These are phyloP conservation scores for Oithona nana DNA, from an alignment of 2,888 invertebrate genomes.

Conservation along the genomic window DNA sequence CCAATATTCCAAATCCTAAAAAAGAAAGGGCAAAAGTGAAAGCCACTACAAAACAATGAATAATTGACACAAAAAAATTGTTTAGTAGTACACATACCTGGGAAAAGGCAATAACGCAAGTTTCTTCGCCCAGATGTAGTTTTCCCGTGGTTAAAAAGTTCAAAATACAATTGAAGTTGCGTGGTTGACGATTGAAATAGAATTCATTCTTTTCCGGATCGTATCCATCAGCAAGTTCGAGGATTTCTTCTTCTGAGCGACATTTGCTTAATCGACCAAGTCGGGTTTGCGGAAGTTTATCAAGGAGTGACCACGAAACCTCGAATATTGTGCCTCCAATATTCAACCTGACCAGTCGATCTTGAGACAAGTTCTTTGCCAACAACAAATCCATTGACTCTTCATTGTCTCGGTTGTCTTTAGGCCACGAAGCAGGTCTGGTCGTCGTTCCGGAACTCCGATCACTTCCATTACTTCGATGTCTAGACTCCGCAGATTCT, in stretches of 20 bases:
- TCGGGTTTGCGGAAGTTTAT: constrained; percentile 32
- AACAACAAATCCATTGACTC: neutral
- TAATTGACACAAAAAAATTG: too few relatives aligned
- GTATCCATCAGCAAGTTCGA: constrained; percentile 34
- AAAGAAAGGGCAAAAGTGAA: too few relatives aligned
- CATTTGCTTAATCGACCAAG: constrained; percentile 29
- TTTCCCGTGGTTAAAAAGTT: constrained; percentile 34
- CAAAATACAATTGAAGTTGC: constrained; percentile 32
- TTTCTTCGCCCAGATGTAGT: constrained; percentile 32
- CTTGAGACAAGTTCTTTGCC: neutral
- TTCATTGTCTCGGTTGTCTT: neutral
- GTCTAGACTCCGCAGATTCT: neutral
- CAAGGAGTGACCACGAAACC: constrained; percentile 33
- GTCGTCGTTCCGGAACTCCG: neutral
- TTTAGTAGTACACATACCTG: constrained; percentile 21
- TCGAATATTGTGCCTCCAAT: constrained; percentile 34
- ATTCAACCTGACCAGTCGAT: constrained; percentile 29
- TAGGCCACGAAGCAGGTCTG: neutral
- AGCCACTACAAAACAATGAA: too few relatives aligned
- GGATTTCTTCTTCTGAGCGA: constrained; percentile 28
- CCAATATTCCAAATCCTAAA: constrained; percentile 33
- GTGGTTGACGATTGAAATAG: constrained; percentile 34
- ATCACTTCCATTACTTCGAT: neutral
- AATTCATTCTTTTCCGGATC: constrained; percentile 26
- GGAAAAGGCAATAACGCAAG: constrained; percentile 37